Percentiles rank a stretch among this genome's conserved stretches.
phyloP scores from a whole-genome alignment of 2,113 vertebrate genomes.

The Marmota monax region DNA sequence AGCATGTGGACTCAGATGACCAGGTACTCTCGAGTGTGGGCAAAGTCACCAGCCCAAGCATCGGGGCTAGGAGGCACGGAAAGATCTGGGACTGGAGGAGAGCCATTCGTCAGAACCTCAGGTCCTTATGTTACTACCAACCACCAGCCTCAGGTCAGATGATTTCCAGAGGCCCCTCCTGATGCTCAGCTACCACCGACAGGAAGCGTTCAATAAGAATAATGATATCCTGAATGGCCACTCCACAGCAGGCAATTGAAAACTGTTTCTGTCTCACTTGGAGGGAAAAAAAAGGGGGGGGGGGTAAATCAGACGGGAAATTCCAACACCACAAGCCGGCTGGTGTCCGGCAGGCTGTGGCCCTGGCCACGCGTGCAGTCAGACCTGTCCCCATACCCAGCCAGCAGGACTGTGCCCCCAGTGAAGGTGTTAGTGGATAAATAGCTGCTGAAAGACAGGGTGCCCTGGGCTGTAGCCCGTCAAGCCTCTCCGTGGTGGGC shows the following conservation, averaged over 20 bases:
- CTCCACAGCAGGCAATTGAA: conserved; percentile 92
- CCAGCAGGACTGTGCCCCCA: conserved; percentile 59
- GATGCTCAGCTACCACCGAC: conserved; percentile 87
- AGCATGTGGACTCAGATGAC: background rate
- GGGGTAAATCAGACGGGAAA: conserved; percentile 95
- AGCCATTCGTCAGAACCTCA: conserved; percentile 70
- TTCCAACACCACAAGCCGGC: conserved; percentile 94
- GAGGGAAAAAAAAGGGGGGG: conserved; percentile 53
- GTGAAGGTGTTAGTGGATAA: conserved; percentile 76
- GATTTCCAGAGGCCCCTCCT: conserved; percentile 76
- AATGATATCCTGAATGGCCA: conserved; percentile 93
- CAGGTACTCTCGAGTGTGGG: background rate
- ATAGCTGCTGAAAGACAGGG: conserved; percentile 55
- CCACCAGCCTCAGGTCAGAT: conserved; percentile 76
- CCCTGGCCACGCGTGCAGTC: background rate
- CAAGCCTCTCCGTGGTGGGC: conserved; percentile 44
- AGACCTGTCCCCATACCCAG: conserved; percentile 73
- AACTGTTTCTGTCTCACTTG: conserved; percentile 90
- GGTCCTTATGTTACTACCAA: conserved; percentile 73
- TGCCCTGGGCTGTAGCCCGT: conserved; percentile 49
- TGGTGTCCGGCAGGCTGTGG: conserved; percentile 81
- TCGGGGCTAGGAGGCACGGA: conserved; percentile 60
- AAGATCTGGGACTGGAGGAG: conserved; percentile 52
- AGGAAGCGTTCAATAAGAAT: conserved; percentile 96
- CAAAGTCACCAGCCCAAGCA: background rate